These are phyloP conservation scores for Phyllostomus hastatus DNA, from an alignment of 2,113 vertebrate species.

Conservation along the genomic window DNA sequence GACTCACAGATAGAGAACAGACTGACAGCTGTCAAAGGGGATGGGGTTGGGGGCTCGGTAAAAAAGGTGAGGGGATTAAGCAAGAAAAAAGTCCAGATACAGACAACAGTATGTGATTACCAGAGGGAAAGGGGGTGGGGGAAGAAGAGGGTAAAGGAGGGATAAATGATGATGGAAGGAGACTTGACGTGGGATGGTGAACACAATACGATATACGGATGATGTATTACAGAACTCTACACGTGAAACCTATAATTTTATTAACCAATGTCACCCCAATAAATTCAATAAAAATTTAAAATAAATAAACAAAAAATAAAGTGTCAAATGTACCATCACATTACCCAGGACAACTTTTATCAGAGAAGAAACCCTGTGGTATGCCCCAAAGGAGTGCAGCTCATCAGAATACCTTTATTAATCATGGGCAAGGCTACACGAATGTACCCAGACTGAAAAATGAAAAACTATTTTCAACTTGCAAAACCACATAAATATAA, in stretches of 20 bases:
- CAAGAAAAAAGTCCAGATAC: neutral
- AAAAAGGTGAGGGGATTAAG: neutral
- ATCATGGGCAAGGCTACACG: neutral
- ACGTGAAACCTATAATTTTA: neutral
- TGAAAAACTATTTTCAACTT: constrained; percentile 2
- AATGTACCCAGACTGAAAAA: neutral
- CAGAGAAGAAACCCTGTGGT: neutral
- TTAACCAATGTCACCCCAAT: neutral
- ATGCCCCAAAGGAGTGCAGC: neutral
- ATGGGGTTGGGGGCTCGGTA: neutral
- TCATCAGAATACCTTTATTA: neutral
- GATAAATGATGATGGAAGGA: neutral
- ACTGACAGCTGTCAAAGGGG: neutral
- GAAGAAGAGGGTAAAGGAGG: neutral
- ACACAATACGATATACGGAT: neutral
- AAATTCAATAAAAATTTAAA: neutral
- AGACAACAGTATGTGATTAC: neutral
- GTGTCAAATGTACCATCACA: neutral
- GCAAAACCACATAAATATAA: neutral
- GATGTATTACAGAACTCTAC: neutral
- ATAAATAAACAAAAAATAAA: neutral
- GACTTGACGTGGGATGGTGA: neutral
- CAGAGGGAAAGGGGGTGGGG: neutral
- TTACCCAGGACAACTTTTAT: constrained; percentile 14
- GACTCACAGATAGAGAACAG: neutral